Evolutionary conservation across 2,888 invertebrate genomes (phyloP).

Genomic region (Leptinotarsa haldemani): DNA sequence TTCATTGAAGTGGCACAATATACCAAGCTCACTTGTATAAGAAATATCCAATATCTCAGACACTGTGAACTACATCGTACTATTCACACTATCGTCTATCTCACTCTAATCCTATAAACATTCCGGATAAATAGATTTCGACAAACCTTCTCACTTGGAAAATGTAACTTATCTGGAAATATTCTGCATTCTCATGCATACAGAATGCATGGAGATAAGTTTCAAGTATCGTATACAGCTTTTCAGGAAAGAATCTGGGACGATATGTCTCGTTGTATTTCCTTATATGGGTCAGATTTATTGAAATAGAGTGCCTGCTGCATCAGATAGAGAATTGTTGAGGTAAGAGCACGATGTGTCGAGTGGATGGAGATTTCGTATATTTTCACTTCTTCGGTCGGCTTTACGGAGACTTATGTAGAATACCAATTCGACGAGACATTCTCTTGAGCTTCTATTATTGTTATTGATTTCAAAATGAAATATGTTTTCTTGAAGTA

Average conservation of each 20-base stretch:
- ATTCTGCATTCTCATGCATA: constrained; percentile 18
- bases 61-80: neutral
- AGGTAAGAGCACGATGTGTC: neutral
- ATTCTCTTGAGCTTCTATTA: no score
- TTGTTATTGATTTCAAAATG: no score
- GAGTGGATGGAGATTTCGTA: constrained; percentile 2
- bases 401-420: neutral
- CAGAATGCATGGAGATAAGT: constrained; percentile 12
- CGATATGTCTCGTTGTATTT: constrained; percentile 2
- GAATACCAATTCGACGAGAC: no score
- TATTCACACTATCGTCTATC: neutral
- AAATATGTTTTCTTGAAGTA: no score
- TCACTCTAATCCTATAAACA: constrained; percentile 11
- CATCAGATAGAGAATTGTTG: neutral
- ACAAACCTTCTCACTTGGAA: constrained; percentile 9
- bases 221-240: constrained; percentile 8
- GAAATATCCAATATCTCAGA: neutral
- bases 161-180: constrained; percentile 13
- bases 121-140: constrained; percentile 9
- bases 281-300: constrained; percentile 6
- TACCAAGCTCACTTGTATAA: neutral
- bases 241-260: constrained; percentile 6
- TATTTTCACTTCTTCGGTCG: neutral
- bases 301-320: neutral
- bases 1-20: neutral